Conservation (phyloP, 2,888 invertebrate species). For the Drosophila cognata region DNA sequence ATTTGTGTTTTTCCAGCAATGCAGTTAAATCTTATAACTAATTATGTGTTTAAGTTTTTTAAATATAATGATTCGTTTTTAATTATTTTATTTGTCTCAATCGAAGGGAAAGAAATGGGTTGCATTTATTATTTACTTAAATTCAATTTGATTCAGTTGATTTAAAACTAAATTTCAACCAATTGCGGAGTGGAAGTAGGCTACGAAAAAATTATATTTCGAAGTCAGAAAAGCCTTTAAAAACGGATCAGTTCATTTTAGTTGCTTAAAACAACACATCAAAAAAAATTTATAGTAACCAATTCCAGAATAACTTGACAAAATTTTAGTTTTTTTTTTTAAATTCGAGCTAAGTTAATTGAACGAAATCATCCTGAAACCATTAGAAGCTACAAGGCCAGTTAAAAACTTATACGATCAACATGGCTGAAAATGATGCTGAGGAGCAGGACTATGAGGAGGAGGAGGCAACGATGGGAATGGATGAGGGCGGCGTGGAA, state of each 20-base stretch:
- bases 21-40: background rate
- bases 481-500: conserved; percentile 45
- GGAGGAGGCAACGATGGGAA: conserved; percentile 33
- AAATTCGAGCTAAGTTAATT: conserved; percentile 1
- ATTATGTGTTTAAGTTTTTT: background rate
- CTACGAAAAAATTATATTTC: background rate
- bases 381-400: conserved; percentile 3
- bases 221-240: background rate
- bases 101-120: background rate
- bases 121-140: background rate
- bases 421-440: conserved; percentile 56
- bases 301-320: conserved; percentile 46
- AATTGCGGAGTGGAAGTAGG: conserved; percentile 23
- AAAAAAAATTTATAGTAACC: conserved; percentile 48
- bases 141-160: background rate
- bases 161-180: background rate
- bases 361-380: conserved; percentile 1
- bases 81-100: background rate
- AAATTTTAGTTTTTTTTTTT: conserved; percentile 29
- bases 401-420: conserved; percentile 1
- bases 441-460: conserved; percentile 62
- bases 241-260: conserved; percentile 60
- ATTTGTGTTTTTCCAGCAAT: background rate
- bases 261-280: conserved; percentile 52
- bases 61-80: background rate